phyloP scores from a whole-genome alignment of 2,797 vertebrate genomes.

The Tarsius wallacei region DNA sequence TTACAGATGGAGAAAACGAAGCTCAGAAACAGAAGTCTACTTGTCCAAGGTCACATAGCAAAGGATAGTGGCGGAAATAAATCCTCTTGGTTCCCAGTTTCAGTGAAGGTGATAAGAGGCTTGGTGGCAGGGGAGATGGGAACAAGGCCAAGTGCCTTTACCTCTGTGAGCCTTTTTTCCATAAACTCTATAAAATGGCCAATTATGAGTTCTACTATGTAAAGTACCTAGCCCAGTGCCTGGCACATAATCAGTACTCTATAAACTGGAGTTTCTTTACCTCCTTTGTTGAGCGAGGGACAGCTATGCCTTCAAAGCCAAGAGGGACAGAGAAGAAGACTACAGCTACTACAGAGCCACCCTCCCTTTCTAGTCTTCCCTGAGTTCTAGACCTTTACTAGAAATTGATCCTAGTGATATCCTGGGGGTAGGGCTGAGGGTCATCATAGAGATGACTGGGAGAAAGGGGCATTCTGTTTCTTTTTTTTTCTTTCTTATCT shows the following conservation, averaged over 20 bases:
- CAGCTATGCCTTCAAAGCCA: background rate
- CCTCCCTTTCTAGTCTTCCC: background rate
- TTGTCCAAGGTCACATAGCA: conserved; percentile 13
- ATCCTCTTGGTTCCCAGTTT: conserved; percentile 41
- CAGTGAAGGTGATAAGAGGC: background rate
- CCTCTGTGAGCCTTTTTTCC: background rate
- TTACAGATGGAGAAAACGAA: conserved; percentile 41
- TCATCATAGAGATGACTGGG: conserved; percentile 68
- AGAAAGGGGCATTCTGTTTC: background rate
- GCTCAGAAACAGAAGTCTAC: conserved; percentile 12
- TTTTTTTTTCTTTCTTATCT: no score
- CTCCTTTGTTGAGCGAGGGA: conserved; percentile 26
- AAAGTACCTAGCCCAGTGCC: conserved; percentile 27
- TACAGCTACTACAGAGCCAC: background rate
- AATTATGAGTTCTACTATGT: background rate
- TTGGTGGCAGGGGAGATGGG: background rate
- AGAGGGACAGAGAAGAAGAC: conserved; percentile 8
- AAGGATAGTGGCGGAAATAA: conserved; percentile 64
- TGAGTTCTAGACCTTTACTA: conserved; percentile 44
- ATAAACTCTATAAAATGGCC: conserved; percentile 26
- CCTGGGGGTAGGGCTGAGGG: background rate
- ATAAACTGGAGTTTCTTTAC: conserved; percentile 14
- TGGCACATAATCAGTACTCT: conserved; percentile 9
- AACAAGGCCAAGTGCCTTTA: conserved; percentile 28
- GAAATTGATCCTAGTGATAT: conserved; percentile 41